These are phyloP conservation scores for Drosophila demipolita DNA, from an alignment of 2,888 invertebrate genomes.

Conservation along the genomic window DNA sequence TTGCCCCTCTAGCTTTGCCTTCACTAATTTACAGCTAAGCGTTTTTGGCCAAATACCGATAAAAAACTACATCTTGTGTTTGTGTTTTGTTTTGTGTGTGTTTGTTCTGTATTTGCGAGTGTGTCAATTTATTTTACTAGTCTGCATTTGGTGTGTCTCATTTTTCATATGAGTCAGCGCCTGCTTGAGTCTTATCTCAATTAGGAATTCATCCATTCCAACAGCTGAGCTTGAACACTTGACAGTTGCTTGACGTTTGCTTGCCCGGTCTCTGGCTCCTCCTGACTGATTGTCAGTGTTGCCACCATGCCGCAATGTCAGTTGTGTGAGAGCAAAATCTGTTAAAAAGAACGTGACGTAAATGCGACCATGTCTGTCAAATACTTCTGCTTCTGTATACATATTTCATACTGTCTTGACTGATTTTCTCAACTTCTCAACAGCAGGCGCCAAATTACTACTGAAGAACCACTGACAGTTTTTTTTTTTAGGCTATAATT, in stretches of 20 bases:
- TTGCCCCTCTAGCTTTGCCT: constrained; percentile 12
- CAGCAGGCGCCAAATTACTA: constrained; percentile 29
- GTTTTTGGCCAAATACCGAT: constrained; percentile 24
- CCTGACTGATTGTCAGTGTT: constrained; percentile 25
- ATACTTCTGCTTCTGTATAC: constrained; percentile 27
- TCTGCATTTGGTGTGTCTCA: constrained; percentile 49
- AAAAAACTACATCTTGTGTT: constrained; percentile 10
- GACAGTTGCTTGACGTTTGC: constrained; percentile 56
- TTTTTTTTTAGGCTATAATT: constrained; percentile 8
- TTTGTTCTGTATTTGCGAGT: constrained; percentile 16
- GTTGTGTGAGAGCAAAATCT: constrained; percentile 42
- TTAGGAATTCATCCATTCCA: constrained; percentile 70
- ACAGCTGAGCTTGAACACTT: constrained; percentile 50
- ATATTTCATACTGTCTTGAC: constrained; percentile 46
- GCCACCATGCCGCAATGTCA: constrained; percentile 3
- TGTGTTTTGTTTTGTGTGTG: neutral
- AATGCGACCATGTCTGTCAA: constrained; percentile 47
- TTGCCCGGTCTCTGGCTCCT: neutral
- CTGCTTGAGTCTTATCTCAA: constrained; percentile 72
- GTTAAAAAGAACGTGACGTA: constrained; percentile 61
- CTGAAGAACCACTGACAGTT: constrained; percentile 37
- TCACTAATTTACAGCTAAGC: constrained; percentile 54
- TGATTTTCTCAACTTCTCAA: constrained; percentile 50
- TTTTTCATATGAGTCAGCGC: constrained; percentile 57
- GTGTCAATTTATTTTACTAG: constrained; percentile 11